Evolutionary conservation across 2,113 vertebrate genomes (phyloP).

Genomic region (Protobothrops mucrosquamatus): DNA sequence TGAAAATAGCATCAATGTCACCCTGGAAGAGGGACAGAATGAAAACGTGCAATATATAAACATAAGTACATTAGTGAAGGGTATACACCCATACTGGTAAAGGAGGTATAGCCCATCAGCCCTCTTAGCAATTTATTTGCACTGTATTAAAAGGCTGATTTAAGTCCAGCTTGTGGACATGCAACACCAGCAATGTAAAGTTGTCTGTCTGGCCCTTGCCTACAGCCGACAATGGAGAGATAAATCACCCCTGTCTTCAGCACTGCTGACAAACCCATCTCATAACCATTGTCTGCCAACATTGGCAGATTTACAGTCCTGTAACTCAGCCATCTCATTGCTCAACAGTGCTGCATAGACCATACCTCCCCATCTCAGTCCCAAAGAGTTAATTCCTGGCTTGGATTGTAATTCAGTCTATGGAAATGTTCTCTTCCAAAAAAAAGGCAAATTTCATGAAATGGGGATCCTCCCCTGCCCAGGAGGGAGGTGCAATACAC

Average conservation of each 20-base stretch:
- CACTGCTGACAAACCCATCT: background rate
- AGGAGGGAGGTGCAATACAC: background rate
- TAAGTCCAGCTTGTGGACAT: background rate
- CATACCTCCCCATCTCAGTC: background rate
- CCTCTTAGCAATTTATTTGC: background rate
- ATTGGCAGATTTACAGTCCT: background rate
- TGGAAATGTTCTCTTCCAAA: background rate
- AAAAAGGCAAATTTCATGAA: background rate
- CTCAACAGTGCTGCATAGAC: background rate
- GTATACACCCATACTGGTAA: background rate
- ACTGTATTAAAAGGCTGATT: slow-evolving; percentile 3
- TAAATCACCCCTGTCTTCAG: slow-evolving; percentile 7
- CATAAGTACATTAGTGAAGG: slow-evolving; percentile 9
- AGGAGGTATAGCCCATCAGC: slow-evolving; percentile 4
- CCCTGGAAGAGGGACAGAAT: background rate
- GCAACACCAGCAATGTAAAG: background rate
- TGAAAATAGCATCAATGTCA: background rate
- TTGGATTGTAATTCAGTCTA: rapidly evolving
- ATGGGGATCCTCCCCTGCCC: background rate
- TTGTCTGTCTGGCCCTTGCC: slow-evolving; percentile 15
- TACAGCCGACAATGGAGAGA: background rate
- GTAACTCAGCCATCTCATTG: background rate
- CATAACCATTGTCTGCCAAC: background rate
- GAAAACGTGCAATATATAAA: background rate
- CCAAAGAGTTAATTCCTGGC: background rate